phyloP scores from a whole-genome alignment of 2,888 invertebrate genomes.

The Ornithoptera priamus region DNA sequence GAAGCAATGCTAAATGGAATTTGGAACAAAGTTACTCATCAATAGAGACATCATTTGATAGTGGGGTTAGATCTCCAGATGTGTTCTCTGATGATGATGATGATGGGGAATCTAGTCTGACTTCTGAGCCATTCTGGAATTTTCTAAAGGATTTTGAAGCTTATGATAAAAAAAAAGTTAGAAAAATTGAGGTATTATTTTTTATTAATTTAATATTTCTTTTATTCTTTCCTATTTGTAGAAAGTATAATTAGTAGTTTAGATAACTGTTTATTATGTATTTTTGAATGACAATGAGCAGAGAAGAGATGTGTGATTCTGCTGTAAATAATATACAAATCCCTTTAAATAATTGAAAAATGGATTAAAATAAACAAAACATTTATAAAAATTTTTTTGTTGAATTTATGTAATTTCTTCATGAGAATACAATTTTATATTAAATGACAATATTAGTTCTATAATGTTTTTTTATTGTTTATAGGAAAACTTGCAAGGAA shows the following conservation, averaged over 20 bases:
- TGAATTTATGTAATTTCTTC: too few relatives aligned
- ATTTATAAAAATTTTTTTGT: too few relatives aligned
- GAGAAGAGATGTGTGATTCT: too few relatives aligned
- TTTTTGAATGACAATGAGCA: too few relatives aligned
- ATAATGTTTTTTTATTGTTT: conserved; percentile 37
- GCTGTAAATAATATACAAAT: too few relatives aligned
- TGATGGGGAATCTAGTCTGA: conserved; percentile 40
- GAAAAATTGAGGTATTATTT: conserved; percentile 60
- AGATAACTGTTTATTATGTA: too few relatives aligned
- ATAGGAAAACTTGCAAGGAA: conserved; percentile 83
- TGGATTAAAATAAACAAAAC: too few relatives aligned
- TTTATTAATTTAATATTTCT: background rate
- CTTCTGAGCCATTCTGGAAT: conserved; percentile 58
- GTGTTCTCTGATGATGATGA: conserved; percentile 80
- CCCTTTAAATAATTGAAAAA: too few relatives aligned
- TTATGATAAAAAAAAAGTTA: conserved; percentile 64
- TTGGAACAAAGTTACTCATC: conserved; percentile 69
- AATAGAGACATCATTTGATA: conserved; percentile 71
- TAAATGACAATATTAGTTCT: too few relatives aligned
- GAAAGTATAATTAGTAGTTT: too few relatives aligned
- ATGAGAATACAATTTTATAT: too few relatives aligned
- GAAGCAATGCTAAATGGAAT: conserved; percentile 59
- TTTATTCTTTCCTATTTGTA: background rate
- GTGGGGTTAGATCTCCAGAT: conserved; percentile 81
- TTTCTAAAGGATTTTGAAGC: conserved; percentile 65